phyloP scores from a whole-genome alignment of 92 coral and sea anemone genomes.

The Siderastrea siderea region DNA sequence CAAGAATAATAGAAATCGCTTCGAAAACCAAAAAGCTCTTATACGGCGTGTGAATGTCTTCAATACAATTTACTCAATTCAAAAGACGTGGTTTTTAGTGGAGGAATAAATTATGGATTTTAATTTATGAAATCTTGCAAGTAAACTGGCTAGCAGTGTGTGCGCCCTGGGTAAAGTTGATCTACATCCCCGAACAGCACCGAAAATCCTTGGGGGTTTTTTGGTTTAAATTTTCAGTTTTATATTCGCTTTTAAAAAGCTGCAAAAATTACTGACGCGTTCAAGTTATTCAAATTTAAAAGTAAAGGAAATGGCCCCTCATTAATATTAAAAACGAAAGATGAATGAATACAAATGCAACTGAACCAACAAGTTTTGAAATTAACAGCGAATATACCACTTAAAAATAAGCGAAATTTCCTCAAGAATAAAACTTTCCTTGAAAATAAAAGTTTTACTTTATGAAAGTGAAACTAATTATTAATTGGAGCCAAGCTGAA shows the following conservation, averaged over 20 bases:
- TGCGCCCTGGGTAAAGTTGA: constrained; percentile 2
- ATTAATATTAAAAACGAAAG: constrained; percentile 49
- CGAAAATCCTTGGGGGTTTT: neutral
- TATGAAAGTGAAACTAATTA: neutral
- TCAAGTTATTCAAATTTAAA: constrained; percentile 2
- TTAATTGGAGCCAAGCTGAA: neutral
- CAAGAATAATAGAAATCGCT: constrained; percentile 31
- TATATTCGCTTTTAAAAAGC: neutral
- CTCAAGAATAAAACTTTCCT: neutral
- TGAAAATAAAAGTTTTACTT: neutral
- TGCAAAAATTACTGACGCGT: constrained; percentile 17
- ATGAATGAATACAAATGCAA: constrained; percentile 42
- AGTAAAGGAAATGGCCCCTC: constrained; percentile 46
- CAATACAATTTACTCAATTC: constrained; percentile 38
- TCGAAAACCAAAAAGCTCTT: constrained; percentile 28
- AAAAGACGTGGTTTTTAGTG: constrained; percentile 54
- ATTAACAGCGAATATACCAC: constrained; percentile 46
- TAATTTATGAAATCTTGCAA: constrained; percentile 48
- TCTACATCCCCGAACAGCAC: neutral
- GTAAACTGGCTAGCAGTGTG: constrained; percentile 60
- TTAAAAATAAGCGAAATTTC: neutral
- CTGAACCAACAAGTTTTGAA: constrained; percentile 51
- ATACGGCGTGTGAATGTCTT: neutral
- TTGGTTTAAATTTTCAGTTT: neutral
- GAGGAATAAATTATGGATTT: constrained; percentile 56